phyloP scores from a whole-genome alignment of 2,113 vertebrate species.

The Pollimyrus isidori region DNA sequence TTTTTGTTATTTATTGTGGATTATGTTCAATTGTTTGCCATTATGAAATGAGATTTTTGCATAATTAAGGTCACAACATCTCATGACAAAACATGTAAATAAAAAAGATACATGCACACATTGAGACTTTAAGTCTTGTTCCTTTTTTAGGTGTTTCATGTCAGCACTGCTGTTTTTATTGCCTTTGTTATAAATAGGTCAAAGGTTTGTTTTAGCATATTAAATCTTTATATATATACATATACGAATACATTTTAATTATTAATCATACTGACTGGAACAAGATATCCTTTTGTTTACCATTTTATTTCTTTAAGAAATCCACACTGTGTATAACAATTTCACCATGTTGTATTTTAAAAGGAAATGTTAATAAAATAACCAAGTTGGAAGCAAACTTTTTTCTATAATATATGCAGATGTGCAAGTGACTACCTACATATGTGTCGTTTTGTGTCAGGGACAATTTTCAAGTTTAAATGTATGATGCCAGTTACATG shows the following conservation, averaged over 20 bases:
- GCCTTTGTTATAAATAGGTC: slow-evolving; percentile 38
- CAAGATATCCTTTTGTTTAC: slow-evolving; percentile 29
- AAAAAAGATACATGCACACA: slow-evolving; percentile 7
- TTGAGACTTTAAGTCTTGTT: neutral
- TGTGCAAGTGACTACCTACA: slow-evolving; percentile 14
- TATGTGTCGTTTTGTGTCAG: neutral
- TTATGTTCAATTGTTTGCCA: slow-evolving; percentile 11
- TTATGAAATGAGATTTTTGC: slow-evolving; percentile 14
- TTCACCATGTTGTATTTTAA: slow-evolving; percentile 55
- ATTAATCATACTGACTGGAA: slow-evolving; percentile 28
- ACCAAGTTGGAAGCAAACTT: slow-evolving; percentile 3
- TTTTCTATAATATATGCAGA: slow-evolving; percentile 22
- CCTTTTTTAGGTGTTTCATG: slow-evolving; percentile 13
- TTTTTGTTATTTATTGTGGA: neutral
- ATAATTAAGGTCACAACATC: slow-evolving; percentile 15
- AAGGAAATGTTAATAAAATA: slow-evolving; percentile 62
- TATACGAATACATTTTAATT: slow-evolving; percentile 34
- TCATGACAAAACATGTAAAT: slow-evolving; percentile 23
- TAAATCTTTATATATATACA: slow-evolving; percentile 20
- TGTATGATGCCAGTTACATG: neutral
- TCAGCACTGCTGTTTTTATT: slow-evolving; percentile 19
- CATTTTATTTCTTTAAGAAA: slow-evolving; percentile 48
- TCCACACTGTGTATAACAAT: slow-evolving; percentile 48
- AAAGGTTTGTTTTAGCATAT: slow-evolving; percentile 18
- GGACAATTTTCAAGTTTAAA: neutral